phyloP scores from a whole-genome alignment of 2,113 vertebrate genomes.

The Sylvilagus bachmani region DNA sequence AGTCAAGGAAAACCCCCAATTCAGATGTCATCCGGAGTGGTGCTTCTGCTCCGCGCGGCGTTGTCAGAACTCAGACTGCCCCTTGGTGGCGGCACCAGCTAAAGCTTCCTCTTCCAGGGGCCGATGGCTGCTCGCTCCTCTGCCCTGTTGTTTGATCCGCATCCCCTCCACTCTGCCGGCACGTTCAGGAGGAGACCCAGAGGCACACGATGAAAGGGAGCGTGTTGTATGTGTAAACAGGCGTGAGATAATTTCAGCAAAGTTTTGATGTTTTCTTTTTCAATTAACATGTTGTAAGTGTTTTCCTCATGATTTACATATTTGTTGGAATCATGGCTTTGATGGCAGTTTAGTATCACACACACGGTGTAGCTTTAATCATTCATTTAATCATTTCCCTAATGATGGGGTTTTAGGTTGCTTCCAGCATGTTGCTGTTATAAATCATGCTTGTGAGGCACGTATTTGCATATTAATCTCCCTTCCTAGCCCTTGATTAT shows the following conservation, averaged over 20 bases:
- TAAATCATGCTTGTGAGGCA: not conserved
- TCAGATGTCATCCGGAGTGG: not conserved
- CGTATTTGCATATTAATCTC: not conserved
- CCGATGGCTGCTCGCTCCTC: not conserved
- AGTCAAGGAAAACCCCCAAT: not conserved
- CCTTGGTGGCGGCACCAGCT: not conserved
- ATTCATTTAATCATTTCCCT: not conserved
- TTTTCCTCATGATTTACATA: not conserved
- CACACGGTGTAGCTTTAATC: not conserved
- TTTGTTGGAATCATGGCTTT: not conserved
- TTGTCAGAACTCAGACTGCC: not conserved
- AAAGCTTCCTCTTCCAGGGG: not conserved
- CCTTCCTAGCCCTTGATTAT: not conserved
- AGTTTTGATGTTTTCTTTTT: not conserved
- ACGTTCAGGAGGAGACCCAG: not conserved
- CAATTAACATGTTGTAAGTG: not conserved
- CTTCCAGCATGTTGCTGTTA: accelerated
- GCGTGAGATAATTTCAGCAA: not conserved
- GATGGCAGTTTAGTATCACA: not conserved
- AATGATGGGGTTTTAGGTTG: not conserved
- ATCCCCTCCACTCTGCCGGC: accelerated
- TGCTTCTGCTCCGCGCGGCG: accelerated
- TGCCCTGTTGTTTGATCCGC: too few relatives aligned
- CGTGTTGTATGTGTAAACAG: not conserved
- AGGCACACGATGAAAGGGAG: not conserved